Evolutionary conservation across 1,140 invertebrate genomes (phyloP).

Genomic region (Leptinotarsa defecta): DNA sequence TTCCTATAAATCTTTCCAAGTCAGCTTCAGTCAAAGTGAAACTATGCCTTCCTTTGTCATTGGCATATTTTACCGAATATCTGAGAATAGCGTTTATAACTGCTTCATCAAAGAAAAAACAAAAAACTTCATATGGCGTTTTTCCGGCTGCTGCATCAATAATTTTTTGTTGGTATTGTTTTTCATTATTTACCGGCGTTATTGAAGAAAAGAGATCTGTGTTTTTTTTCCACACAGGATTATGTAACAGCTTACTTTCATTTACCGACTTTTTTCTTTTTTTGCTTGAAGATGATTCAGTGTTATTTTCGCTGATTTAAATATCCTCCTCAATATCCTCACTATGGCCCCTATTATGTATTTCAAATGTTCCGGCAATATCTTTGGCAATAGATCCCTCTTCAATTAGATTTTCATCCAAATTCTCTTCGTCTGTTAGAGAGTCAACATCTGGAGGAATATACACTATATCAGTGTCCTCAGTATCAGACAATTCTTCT

Average conservation of each 20-base stretch:
- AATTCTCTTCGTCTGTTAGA: conserved; percentile 31
- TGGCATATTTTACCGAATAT: conserved; percentile 27
- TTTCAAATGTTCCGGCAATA: conserved; percentile 19
- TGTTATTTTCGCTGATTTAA: not conserved
- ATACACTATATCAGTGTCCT: conserved; percentile 24
- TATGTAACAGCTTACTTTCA: not conserved
- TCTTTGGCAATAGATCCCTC: not conserved
- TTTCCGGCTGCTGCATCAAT: conserved; percentile 15
- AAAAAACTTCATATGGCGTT: conserved; percentile 26
- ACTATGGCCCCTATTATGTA: not conserved
- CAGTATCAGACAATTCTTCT: no score
- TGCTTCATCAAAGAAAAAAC: conserved; percentile 31
- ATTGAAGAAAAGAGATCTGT: no score
- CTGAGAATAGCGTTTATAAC: conserved; percentile 13
- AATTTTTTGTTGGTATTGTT: not conserved
- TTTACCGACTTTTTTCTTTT: not conserved
- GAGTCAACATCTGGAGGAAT: conserved; percentile 27
- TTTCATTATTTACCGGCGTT: not conserved
- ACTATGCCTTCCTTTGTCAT: conserved; percentile 28
- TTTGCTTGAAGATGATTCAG: not conserved
- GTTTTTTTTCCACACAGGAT: no score
- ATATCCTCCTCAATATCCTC: not conserved
- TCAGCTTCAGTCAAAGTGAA: not conserved
- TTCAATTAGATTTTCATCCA: conserved; percentile 17
- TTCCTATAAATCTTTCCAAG: conserved; percentile 24